A percentile compares a stretch with the other conserved stretches of the same genome.
Evolutionary conservation across 2,888 invertebrate species (phyloP).

Genomic region (Heliconius charithonia): DNA sequence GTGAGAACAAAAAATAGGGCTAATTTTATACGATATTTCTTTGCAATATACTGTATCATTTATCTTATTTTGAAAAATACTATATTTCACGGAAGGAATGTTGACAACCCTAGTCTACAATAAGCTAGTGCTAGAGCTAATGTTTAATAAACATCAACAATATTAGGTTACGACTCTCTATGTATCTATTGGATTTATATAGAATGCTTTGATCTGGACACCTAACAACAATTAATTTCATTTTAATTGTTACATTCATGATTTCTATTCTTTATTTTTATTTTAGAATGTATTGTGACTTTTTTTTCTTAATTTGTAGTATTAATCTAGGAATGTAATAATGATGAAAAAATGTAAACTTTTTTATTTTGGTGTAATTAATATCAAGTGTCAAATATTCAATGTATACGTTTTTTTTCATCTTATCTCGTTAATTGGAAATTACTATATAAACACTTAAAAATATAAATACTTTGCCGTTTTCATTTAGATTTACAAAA

Average conservation of each 20-base stretch:
- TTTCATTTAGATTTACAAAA: slow-evolving; percentile 53
- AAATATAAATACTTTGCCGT: slow-evolving; percentile 15
- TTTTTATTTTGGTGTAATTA: background rate
- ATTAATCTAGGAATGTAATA: background rate
- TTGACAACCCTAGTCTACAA: slow-evolving; percentile 10
- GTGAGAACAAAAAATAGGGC: background rate
- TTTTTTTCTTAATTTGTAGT: slow-evolving; percentile 14
- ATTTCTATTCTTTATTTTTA: background rate
- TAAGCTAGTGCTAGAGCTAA: slow-evolving; percentile 31
- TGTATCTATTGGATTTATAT: slow-evolving; percentile 28
- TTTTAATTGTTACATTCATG: background rate
- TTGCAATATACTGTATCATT: background rate
- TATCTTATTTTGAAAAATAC: background rate
- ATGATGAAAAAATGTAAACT: background rate
- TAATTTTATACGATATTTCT: background rate
- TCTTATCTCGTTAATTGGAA: background rate
- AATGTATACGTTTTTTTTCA: background rate
- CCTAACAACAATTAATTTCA: slow-evolving; percentile 1
- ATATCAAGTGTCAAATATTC: background rate
- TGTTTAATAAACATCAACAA: slow-evolving; percentile 27
- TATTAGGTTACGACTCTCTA: slow-evolving; percentile 32
- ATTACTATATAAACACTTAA: slow-evolving; percentile 14
- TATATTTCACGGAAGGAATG: background rate
- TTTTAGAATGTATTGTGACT: slow-evolving; percentile 18
- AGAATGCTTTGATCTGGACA: slow-evolving; percentile 14